phyloP scores from a whole-genome alignment of 1,140 invertebrate genomes.

The Chironomus striatipennis region DNA sequence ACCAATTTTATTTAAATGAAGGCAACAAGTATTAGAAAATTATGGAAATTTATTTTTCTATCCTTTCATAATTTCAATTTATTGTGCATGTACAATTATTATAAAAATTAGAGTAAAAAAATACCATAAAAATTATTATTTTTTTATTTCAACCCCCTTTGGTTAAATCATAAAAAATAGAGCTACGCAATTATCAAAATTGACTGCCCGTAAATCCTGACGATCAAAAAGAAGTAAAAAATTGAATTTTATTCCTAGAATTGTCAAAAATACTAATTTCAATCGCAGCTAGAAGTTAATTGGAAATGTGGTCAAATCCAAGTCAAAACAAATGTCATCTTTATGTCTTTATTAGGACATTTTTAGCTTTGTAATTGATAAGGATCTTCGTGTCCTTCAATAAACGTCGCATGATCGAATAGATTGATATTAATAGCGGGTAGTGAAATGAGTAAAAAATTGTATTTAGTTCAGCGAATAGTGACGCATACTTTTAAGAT shows the following conservation, averaged over 20 bases:
- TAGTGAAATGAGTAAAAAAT: too few species aligned
- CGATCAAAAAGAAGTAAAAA: neutral
- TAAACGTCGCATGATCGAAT: too few species aligned
- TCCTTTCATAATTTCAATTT: too few species aligned
- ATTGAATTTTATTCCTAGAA: neutral
- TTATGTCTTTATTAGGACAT: conserved; percentile 1
- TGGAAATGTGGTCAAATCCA: neutral
- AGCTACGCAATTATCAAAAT: neutral
- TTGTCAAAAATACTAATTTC: too few species aligned
- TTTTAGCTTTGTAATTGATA: neutral
- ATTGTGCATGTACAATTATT: too few species aligned
- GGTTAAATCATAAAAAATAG: neutral
- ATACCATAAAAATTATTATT: too few species aligned
- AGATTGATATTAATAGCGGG: too few species aligned
- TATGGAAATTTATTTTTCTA: too few species aligned
- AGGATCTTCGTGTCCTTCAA: neutral
- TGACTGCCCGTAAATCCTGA: conserved; percentile 5
- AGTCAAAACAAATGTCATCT: conserved; percentile 18
- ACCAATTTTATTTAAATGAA: neutral
- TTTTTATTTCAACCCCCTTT: too few species aligned
- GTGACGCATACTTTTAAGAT: too few species aligned
- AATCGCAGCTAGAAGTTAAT: neutral
- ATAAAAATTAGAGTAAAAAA: too few species aligned
- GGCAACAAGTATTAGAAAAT: neutral
- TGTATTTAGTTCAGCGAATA: too few species aligned